Percentiles rank a stretch among this genome's conserved stretches.
phyloP scores from a whole-genome alignment of 2,888 invertebrate genomes.

The Melieria picta region DNA sequence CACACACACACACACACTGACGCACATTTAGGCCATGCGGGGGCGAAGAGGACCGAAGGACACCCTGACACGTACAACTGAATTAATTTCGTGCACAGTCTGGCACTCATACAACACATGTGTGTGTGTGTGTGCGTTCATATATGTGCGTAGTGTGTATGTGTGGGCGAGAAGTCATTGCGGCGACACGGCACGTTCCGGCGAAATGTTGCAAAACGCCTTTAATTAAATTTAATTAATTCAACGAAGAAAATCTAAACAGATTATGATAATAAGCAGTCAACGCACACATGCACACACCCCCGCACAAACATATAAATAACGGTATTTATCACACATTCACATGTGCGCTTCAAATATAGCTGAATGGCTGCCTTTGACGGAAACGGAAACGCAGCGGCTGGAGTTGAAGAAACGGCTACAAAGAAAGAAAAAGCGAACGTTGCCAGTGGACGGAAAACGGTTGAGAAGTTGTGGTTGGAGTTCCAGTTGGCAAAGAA shows the following conservation, averaged over 20 bases:
- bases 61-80: not conserved
- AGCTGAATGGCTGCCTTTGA: slow-evolving; percentile 6
- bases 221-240: slow-evolving; percentile 65
- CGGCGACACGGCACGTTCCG: slow-evolving; percentile 2
- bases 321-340: not conserved
- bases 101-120: too few relatives aligned
- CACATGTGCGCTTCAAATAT: not conserved
- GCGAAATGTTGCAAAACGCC: slow-evolving; percentile 53
- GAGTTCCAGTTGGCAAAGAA: slow-evolving; percentile 38
- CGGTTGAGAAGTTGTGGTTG: not conserved
- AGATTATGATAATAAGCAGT: slow-evolving; percentile 17
- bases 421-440: slow-evolving; percentile 24
- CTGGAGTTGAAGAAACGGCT: not conserved
- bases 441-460: slow-evolving; percentile 15
- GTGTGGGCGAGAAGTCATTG: not conserved
- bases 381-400: not conserved
- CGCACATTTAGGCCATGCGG: not conserved
- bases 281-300: not conserved
- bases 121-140: not conserved
- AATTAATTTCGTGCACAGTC: slow-evolving; percentile 9
- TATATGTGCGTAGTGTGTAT: not conserved
- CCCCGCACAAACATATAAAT: not conserved
- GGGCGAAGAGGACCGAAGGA: too few relatives aligned
- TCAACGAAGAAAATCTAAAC: slow-evolving; percentile 50
- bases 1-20: not conserved